Evolutionary conservation across 2,113 vertebrate species (phyloP).

Genomic region (Symphodus melops): DNA sequence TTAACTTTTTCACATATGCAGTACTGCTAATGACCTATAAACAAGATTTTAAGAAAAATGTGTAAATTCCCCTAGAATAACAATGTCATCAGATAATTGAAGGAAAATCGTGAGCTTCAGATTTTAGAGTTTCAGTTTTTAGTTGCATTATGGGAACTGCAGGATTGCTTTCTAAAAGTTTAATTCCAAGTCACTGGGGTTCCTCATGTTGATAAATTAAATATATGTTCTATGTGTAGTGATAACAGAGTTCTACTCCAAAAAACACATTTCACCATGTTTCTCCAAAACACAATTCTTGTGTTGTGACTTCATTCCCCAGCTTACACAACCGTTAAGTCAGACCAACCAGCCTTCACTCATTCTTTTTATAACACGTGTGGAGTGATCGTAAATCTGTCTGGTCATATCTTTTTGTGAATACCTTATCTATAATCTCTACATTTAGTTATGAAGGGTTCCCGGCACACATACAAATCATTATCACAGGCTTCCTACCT

Average conservation of each 20-base stretch:
- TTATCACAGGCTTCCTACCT: no score
- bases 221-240: background rate
- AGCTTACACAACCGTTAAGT: conserved; percentile 16
- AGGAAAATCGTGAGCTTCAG: no score
- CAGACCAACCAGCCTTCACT: conserved; percentile 8
- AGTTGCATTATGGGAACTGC: no score
- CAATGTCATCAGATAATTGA: no score
- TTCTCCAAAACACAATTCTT: conserved; percentile 11
- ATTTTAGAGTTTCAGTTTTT: no score
- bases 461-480: background rate
- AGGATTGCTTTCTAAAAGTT: background rate
- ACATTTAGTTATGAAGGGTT: conserved; percentile 45
- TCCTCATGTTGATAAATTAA: conserved; percentile 15
- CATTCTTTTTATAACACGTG: conserved; percentile 7
- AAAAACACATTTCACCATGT: conserved; percentile 18
- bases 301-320: conserved; percentile 36
- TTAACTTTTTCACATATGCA: no score
- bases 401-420: conserved; percentile 19
- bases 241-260: background rate
- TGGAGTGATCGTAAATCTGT: conserved; percentile 12
- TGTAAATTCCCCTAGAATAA: no score
- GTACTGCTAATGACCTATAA: no score
- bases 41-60: no score
- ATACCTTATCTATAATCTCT: conserved; percentile 21
- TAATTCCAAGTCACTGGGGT: background rate